Evolutionary conservation across 2,113 vertebrate genomes (phyloP).

Genomic region (Cyprinodon tularosa): DNA sequence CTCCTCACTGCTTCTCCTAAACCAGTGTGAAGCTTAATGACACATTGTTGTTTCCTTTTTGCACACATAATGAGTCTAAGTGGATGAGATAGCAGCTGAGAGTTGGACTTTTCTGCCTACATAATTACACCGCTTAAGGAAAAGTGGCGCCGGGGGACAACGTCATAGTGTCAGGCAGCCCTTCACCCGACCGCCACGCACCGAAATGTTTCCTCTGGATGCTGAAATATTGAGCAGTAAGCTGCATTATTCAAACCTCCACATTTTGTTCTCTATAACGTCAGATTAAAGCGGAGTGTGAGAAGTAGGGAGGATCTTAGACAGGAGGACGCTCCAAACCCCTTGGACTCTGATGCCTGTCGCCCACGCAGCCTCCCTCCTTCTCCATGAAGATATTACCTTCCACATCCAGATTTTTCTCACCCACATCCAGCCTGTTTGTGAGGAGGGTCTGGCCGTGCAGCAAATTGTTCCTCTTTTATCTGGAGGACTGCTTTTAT

Average conservation of each 20-base stretch:
- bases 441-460: conserved; percentile 1
- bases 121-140: neutral
- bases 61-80: neutral
- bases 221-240: neutral
- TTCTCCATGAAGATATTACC: neutral
- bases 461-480: neutral
- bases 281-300: conserved; percentile 5
- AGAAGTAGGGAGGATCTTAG: neutral
- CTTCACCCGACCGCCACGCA: too few species aligned
- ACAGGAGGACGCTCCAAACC: neutral
- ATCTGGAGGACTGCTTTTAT: neutral
- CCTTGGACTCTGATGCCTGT: neutral
- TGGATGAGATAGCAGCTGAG: neutral
- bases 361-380: conserved; percentile 31
- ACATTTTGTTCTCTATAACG: neutral
- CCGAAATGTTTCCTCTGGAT: neutral
- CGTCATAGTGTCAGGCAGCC: neutral
- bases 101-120: neutral
- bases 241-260: neutral
- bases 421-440: conserved; percentile 24
- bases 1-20: neutral
- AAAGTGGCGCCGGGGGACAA: neutral
- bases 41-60: neutral
- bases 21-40: neutral
- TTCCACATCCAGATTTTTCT: neutral